Conservation (phyloP, 2,888 invertebrate genomes). For the Nezara viridula region DNA sequence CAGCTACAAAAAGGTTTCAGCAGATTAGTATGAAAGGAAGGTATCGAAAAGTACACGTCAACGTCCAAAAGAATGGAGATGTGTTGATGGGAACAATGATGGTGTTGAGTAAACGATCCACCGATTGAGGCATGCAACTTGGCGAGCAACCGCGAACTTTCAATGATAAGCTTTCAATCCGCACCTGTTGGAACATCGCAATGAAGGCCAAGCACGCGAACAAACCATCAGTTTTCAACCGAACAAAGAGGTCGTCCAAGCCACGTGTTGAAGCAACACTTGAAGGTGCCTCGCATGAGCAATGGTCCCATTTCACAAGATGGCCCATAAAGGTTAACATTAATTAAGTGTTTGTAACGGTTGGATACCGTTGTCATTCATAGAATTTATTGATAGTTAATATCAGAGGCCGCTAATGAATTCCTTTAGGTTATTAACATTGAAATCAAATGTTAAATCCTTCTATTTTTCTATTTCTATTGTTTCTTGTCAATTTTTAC, state of each 20-base stretch:
- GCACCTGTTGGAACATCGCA: background rate
- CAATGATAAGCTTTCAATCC: background rate
- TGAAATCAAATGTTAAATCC: no score
- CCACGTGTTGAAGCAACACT: background rate
- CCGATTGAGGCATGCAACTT: background rate
- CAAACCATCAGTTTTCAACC: background rate
- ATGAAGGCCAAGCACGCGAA: conserved; percentile 2
- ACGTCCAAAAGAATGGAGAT: background rate
- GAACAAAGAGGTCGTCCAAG: background rate
- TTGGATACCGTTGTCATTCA: background rate
- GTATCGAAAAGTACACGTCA: no score
- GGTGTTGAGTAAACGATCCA: background rate
- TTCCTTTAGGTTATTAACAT: no score
- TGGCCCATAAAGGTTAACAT: background rate
- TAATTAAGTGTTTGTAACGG: background rate
- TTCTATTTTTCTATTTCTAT: no score
- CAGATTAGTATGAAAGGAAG: no score
- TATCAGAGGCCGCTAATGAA: no score
- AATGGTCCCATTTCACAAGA: background rate
- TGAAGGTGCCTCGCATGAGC: background rate
- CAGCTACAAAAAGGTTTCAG: no score
- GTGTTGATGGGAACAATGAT: background rate
- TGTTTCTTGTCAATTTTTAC: no score
- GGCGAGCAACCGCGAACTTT: background rate
- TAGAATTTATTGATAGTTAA: no score